phyloP scores from a whole-genome alignment of 2,113 vertebrate genomes.

The Pedetes capensis region DNA sequence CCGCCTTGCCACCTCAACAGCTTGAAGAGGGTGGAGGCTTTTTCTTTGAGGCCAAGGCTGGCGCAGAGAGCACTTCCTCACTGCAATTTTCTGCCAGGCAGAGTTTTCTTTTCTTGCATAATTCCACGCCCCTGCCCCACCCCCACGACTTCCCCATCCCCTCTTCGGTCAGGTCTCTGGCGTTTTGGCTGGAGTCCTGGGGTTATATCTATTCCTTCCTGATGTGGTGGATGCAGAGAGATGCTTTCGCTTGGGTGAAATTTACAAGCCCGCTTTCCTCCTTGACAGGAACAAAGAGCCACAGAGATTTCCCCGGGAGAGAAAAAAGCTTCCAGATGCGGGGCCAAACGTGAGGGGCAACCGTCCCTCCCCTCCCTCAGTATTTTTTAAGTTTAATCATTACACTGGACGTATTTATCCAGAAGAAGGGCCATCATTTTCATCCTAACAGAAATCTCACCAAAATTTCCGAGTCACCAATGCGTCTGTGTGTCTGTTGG shows the following conservation, averaged over 20 bases:
- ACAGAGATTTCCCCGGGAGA: conserved; percentile 71
- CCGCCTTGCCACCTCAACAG: conserved; percentile 44
- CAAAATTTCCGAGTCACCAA: conserved; percentile 37
- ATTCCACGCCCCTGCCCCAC: conserved; percentile 55
- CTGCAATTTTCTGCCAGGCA: conserved; percentile 78
- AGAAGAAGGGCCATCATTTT: not conserved
- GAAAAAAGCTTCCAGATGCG: conserved; percentile 71
- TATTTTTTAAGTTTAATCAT: conserved; percentile 76
- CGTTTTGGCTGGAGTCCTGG: conserved; percentile 64
- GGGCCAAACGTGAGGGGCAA: conserved; percentile 23
- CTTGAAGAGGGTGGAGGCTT: conserved; percentile 75
- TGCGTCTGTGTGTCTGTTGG: not conserved
- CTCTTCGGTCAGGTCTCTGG: conserved; percentile 67
- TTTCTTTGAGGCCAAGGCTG: conserved; percentile 80
- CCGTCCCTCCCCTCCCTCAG: conserved; percentile 60
- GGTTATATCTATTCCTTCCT: conserved; percentile 62
- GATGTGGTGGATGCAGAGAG: conserved; percentile 16
- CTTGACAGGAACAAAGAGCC: conserved; percentile 74
- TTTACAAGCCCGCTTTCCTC: conserved; percentile 64
- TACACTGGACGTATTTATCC: conserved; percentile 59
- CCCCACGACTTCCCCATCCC: not conserved
- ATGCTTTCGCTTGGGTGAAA: conserved; percentile 67
- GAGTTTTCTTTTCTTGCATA: conserved; percentile 74
- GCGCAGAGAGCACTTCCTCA: conserved; percentile 82
- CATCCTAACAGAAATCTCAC: not conserved